These are phyloP conservation scores for Enteromius paludinosus DNA, from an alignment of 2,797 vertebrate species.

Conservation along the genomic window DNA sequence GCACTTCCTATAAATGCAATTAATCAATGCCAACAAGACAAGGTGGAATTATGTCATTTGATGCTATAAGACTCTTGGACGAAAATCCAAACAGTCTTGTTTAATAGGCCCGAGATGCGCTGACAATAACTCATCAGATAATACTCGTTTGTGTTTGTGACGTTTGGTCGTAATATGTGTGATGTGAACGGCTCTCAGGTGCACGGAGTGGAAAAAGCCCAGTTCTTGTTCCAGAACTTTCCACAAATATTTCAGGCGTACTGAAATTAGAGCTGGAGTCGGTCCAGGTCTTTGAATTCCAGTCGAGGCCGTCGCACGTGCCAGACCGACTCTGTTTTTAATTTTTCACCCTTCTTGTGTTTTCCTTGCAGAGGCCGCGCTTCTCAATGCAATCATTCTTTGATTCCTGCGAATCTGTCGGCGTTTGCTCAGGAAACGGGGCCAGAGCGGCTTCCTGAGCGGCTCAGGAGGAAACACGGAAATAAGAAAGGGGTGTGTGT, in stretches of 20 bases:
- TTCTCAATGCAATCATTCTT: constrained; percentile 91
- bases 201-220: constrained; percentile 33
- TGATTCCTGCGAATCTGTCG: constrained; percentile 86
- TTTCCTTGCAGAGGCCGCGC: constrained; percentile 71
- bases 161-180: background rate
- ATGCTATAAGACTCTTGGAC: constrained; percentile 31
- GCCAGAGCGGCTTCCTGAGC: constrained; percentile 95
- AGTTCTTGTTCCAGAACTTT: constrained; percentile 58
- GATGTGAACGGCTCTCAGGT: constrained; percentile 50
- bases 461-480: constrained; percentile 89
- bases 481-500: constrained; percentile 89
- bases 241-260: constrained; percentile 71
- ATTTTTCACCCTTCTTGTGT: constrained; percentile 59
- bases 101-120: background rate
- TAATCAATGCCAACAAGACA: background rate
- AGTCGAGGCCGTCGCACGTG: constrained; percentile 66
- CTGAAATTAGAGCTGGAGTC: constrained; percentile 73
- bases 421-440: constrained; percentile 91
- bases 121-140: constrained; percentile 1
- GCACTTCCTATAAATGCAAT: constrained; percentile 25
- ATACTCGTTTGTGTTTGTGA: constrained; percentile 1
- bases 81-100: constrained; percentile 1
- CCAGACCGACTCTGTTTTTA: constrained; percentile 75
- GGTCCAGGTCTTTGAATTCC: constrained; percentile 75
- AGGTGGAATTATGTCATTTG: constrained; percentile 39